Evolutionary conservation across 2,113 vertebrate genomes (phyloP), one percentile per base, ranked within the genome.

Genomic region (Sinosuthora webbiana): DNA sequence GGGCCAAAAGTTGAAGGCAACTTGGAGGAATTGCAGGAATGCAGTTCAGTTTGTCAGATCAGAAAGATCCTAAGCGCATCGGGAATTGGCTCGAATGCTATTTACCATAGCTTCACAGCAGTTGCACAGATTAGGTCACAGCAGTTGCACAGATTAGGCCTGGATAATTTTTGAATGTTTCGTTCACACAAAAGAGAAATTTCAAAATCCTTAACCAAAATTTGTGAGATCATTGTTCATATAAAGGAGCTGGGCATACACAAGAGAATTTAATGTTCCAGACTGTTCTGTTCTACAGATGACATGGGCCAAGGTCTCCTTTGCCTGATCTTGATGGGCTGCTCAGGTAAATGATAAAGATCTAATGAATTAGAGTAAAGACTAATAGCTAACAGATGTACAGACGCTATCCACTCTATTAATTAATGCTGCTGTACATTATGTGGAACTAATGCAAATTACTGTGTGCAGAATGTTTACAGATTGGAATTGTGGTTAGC

Each of bases 331-430:
- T 84, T 95, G 62, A 77, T 41, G 55, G 67, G 37, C 60, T 83
- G 82, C 87, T 95, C 93, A 96, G 95, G 87, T 93, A 95, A 97
- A 97, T 95, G 69, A 94, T 94, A 93, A 93, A 90, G 95, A 92
- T 89, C 87, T 92, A 91, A 94, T 95, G 95, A 96, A 94, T 84
- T 84, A 64, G 96, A 93, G 69, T 83, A 64, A 97, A 95, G 74
- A 81, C 91, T 96, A 95, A 96, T 97, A 94, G 56, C 90, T 80
- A 88, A 56, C 95, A 96, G 97, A 93, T 94, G 81, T 59, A 96
- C 85, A 95, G 78, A 41, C 2, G 2, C 76, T 89, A 83, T 95
- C 86, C 74, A 92, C 94, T 95, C 96, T 86, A 57, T 96, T 97
- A 96, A 96, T 96, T 96, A 95, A 91, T 93, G 81, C 75, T 97